Evolutionary conservation across 2,797 vertebrate species (phyloP).

Genomic region (Sciurus carolinensis): DNA sequence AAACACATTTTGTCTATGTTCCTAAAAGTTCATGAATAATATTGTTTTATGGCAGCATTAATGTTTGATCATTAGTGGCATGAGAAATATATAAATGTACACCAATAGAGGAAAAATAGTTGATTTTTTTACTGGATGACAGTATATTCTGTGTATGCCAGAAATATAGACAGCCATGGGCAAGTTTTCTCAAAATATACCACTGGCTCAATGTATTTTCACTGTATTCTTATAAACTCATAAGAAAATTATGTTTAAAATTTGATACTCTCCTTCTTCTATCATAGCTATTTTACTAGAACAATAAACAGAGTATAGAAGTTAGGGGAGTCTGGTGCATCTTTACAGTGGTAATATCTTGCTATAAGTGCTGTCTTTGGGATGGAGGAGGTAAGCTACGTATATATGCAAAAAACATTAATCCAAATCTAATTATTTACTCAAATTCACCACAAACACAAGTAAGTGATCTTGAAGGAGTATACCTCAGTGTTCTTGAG

Average conservation of each 20-base stretch:
- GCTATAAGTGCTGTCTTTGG: neutral
- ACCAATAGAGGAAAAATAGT: neutral
- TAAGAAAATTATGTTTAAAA: neutral
- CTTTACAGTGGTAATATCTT: neutral
- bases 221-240: neutral
- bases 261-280: neutral
- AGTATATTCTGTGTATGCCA: neutral
- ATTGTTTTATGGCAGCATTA: neutral
- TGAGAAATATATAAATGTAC: neutral
- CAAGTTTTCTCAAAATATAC: neutral
- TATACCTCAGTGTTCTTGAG: neutral
- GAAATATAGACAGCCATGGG: neutral
- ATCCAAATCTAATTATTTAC: neutral
- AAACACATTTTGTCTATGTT: neutral
- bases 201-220: neutral
- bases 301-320: neutral
- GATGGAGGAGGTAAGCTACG: neutral
- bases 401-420: neutral
- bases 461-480: neutral
- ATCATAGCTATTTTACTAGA: neutral
- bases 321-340: neutral
- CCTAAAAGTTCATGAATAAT: slow-evolving; percentile 6
- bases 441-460: neutral
- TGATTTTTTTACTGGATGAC: neutral
- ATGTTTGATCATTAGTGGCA: neutral